Conservation (phyloP, 2,797 vertebrate species). For the Cynopterus sphinx region DNA sequence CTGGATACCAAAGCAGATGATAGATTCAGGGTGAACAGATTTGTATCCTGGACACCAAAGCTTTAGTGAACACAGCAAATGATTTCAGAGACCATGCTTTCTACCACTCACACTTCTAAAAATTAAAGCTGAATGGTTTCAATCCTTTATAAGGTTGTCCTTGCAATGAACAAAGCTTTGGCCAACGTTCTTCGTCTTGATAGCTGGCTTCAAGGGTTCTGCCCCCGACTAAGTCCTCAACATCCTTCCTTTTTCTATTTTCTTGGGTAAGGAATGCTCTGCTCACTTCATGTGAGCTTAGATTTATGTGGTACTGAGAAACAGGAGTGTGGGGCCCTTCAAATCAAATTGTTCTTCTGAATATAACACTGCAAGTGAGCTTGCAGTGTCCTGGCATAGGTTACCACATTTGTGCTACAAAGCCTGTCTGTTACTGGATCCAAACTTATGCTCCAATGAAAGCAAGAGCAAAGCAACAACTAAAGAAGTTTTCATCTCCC, state of each 20-base stretch:
- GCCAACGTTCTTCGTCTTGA: not conserved
- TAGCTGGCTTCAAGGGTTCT: constrained; percentile 12
- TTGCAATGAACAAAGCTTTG: constrained; percentile 31
- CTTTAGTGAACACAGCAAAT: not conserved
- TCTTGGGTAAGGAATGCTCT: constrained; percentile 6
- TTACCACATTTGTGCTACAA: constrained; percentile 5
- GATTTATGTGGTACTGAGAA: constrained; percentile 49
- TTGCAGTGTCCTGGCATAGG: constrained; percentile 1
- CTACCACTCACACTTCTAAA: constrained; percentile 22
- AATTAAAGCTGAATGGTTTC: constrained; percentile 8
- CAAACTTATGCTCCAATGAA: not conserved
- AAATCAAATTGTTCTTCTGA: not conserved
- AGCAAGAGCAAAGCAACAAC: constrained; percentile 58
- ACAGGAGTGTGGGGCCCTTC: not conserved
- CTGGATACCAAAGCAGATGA: constrained; percentile 3
- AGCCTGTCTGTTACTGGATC: not conserved
- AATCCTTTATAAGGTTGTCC: constrained; percentile 1
- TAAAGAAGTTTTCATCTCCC: not conserved
- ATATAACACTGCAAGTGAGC: constrained; percentile 11
- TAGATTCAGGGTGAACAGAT: not conserved
- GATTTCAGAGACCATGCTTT: not conserved
- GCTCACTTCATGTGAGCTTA: constrained; percentile 45
- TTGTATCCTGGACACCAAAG: constrained; percentile 22
- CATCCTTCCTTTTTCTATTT: constrained; percentile 2
- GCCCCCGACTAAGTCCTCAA: not conserved